Evolutionary conservation across 2,888 invertebrate species (phyloP).

Genomic region (Quadriops clusia): DNA sequence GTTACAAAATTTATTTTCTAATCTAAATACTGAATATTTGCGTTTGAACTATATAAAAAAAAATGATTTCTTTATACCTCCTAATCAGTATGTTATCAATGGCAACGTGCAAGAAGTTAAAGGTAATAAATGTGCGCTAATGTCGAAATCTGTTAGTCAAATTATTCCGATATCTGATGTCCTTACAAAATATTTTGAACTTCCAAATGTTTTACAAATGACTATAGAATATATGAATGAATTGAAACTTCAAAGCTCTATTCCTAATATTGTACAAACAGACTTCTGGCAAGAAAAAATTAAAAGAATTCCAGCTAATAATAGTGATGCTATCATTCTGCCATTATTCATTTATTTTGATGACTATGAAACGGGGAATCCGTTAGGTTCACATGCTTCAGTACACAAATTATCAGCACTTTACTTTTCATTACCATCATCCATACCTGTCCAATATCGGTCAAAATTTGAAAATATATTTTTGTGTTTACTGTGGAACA

Average conservation of each 20-base stretch:
- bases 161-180: too few relatives aligned
- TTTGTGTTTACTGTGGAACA: conserved; percentile 2
- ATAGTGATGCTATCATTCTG: conserved; percentile 8
- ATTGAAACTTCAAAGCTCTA: neutral
- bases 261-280: conserved; percentile 14
- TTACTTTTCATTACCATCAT: conserved; percentile 9
- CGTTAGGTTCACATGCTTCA: conserved; percentile 12
- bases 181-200: too few relatives aligned
- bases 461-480: conserved; percentile 7
- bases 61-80: conserved; percentile 4
- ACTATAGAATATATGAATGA: neutral
- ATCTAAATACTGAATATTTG: conserved; percentile 10
- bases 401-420: conserved; percentile 15
- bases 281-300: conserved; percentile 13
- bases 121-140: too few relatives aligned
- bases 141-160: too few relatives aligned
- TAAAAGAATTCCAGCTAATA: too few relatives aligned
- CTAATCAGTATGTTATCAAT: conserved; percentile 1
- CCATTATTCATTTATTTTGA: conserved; percentile 16
- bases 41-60: conserved; percentile 11
- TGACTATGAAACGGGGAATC: conserved; percentile 17
- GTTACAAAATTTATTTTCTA: conserved; percentile 10
- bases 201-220: conserved; percentile 5
- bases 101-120: too few relatives aligned
- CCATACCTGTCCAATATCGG: conserved; percentile 5